Conservation (phyloP, 2,888 invertebrate genomes). For the Melikaiella ostensackeni region DNA sequence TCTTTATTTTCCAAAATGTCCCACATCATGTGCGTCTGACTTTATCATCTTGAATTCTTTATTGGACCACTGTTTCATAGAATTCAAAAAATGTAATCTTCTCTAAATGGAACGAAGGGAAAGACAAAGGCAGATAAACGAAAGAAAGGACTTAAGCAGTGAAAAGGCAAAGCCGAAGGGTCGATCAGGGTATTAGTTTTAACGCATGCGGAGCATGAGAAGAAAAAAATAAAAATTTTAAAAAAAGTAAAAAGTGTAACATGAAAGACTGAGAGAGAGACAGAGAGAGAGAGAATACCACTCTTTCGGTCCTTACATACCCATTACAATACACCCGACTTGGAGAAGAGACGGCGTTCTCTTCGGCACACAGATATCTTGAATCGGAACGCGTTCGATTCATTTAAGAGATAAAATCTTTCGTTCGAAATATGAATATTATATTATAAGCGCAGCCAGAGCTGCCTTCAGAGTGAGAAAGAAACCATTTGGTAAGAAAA, state of each 20-base stretch:
- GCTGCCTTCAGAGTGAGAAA: constrained; percentile 32
- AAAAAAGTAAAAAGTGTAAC: constrained; percentile 1
- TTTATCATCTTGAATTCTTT: neutral
- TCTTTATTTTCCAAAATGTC: neutral
- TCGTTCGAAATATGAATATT: constrained; percentile 77
- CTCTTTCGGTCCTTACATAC: constrained; percentile 48
- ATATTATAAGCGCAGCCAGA: constrained; percentile 70
- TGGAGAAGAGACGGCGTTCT: constrained; percentile 57
- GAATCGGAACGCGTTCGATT: constrained; percentile 76
- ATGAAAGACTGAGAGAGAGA: neutral
- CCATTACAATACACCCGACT: constrained; percentile 67
- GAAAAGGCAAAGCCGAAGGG: constrained; percentile 22
- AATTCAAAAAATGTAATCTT: constrained; percentile 5
- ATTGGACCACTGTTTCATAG: neutral
- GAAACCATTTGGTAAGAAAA: constrained; percentile 29
- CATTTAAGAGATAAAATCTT: constrained; percentile 77
- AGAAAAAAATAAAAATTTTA: constrained; percentile 1
- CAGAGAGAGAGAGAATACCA: constrained; percentile 6
- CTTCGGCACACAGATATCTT: constrained; percentile 71
- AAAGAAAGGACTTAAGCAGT: constrained; percentile 14
- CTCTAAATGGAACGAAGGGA: neutral
- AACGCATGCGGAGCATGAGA: constrained; percentile 55
- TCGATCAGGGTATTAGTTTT: constrained; percentile 60
- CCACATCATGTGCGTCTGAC: neutral
- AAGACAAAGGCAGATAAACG: constrained; percentile 3